Conservation (phyloP, 2,113 vertebrate genomes). For the Catharus bicknelli region DNA sequence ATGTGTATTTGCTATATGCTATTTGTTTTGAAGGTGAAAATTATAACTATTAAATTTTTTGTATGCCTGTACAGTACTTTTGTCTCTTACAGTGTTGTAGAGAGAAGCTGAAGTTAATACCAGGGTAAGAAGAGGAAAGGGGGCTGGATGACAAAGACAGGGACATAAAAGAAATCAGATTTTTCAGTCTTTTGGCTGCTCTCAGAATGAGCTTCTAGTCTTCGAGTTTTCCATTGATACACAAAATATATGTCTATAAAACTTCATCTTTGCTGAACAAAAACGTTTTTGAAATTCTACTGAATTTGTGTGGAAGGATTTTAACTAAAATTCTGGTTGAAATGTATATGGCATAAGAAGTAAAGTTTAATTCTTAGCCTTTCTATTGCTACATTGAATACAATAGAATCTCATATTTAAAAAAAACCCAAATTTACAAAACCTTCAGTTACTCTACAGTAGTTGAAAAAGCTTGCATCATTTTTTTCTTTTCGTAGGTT, state of each 20-base stretch:
- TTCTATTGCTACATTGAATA: not conserved
- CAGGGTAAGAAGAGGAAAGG: not conserved
- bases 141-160: accelerated
- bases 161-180: not conserved
- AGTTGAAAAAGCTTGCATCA: not conserved
- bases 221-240: not conserved
- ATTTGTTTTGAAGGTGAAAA: not conserved
- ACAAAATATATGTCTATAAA: not conserved
- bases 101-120: slow-evolving; percentile 8
- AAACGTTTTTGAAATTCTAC: not conserved
- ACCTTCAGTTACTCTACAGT: not conserved
- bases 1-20: not conserved
- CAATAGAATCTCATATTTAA: not conserved
- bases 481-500: not conserved
- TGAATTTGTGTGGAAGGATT: not conserved
- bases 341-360: not conserved
- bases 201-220: not conserved
- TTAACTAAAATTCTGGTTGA: not conserved
- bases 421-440: not conserved
- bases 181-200: not conserved
- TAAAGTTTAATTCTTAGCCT: not conserved
- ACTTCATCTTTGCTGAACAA: not conserved
- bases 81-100: not conserved
- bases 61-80: not conserved
- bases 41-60: not conserved